phyloP scores from a whole-genome alignment of 2,113 vertebrate species.

The Paralichthys olivaceus region DNA sequence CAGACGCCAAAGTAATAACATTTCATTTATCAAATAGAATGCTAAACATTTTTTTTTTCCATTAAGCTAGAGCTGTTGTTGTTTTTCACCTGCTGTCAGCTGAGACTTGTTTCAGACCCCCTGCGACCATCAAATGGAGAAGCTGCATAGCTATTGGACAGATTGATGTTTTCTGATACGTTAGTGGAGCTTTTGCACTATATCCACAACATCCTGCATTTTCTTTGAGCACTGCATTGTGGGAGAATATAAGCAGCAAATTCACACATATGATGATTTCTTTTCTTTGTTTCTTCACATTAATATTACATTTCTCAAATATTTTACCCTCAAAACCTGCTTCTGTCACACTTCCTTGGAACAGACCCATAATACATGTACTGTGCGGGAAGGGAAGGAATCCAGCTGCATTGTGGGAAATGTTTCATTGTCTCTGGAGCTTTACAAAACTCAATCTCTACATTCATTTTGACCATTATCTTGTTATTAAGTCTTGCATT shows the following conservation, averaged over 20 bases:
- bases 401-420: too few species aligned
- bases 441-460: too few species aligned
- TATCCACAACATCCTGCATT: not conserved
- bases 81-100: not conserved
- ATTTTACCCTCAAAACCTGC: not conserved
- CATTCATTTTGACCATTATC: too few species aligned
- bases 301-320: not conserved
- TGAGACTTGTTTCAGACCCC: not conserved
- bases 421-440: too few species aligned
- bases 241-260: not conserved
- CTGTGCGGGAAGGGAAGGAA: too few species aligned
- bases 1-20: not conserved
- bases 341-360: too few species aligned
- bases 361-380: too few species aligned
- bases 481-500: too few species aligned
- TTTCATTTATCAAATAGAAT: not conserved
- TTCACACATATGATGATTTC: not conserved
- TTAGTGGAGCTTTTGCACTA: not conserved
- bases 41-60: too few species aligned
- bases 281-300: not conserved
- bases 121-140: not conserved
- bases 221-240: not conserved
- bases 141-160: not conserved
- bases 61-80: not conserved
- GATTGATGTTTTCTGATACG: not conserved